Conservation (phyloP, 2,113 vertebrate genomes). For the Aptenodytes patagonicus region DNA sequence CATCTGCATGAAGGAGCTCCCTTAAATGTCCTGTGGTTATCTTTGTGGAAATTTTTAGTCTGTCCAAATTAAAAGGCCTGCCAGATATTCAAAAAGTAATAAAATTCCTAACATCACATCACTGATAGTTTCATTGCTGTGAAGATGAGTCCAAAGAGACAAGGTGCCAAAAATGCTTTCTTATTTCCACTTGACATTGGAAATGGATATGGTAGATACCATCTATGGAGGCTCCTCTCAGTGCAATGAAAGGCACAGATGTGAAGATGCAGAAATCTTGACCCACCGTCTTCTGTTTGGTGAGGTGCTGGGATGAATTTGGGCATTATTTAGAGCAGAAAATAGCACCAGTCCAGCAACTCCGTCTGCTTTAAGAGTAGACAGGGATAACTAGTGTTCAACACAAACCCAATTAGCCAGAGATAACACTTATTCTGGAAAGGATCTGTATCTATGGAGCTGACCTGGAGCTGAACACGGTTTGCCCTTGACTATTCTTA, state of each 20-base stretch:
- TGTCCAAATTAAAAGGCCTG: neutral
- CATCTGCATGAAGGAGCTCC: neutral
- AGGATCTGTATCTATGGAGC: neutral
- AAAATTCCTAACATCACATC: neutral
- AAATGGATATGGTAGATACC: neutral
- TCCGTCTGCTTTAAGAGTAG: neutral
- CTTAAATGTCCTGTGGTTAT: neutral
- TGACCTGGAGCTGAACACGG: neutral
- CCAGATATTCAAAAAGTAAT: conserved; percentile 18
- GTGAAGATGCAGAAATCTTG: neutral
- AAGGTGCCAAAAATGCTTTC: conserved; percentile 15
- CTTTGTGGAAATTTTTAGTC: neutral
- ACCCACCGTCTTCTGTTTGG: neutral
- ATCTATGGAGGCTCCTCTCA: neutral
- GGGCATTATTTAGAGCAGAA: neutral
- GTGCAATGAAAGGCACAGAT: neutral
- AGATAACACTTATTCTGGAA: neutral
- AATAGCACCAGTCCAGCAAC: neutral
- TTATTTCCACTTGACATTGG: neutral
- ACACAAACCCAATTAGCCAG: neutral
- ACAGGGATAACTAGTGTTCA: neutral
- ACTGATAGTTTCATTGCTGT: conserved; percentile 3
- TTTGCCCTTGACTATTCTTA: neutral
- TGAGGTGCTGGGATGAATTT: neutral
- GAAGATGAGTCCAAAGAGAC: neutral